These are phyloP conservation scores for Heliothis subflexa DNA, from an alignment of 1,140 invertebrate genomes.

Conservation along the genomic window DNA sequence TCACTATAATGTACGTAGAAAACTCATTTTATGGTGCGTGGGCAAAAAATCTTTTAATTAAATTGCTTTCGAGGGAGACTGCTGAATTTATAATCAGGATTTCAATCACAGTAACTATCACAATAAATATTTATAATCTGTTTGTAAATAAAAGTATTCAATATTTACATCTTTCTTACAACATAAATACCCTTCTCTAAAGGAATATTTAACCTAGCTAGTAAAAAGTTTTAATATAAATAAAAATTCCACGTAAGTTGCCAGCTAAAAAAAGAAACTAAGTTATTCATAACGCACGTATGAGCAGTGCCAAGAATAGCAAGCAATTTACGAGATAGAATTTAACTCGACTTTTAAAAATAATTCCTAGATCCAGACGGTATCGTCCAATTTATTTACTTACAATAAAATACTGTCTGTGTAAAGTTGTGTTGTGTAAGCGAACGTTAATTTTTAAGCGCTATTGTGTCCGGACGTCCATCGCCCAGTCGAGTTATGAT, in stretches of 20 bases:
- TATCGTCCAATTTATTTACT: constrained; percentile 34
- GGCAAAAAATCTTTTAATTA: constrained; percentile 55
- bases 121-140: neutral
- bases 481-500: constrained; percentile 69
- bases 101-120: neutral
- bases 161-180: neutral
- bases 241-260: constrained; percentile 10
- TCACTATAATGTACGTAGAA: constrained; percentile 42
- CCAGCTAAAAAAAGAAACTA: neutral
- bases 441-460: constrained; percentile 71
- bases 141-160: neutral
- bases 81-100: constrained; percentile 24
- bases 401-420: constrained; percentile 17
- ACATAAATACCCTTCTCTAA: no score
- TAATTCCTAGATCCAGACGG: constrained; percentile 21
- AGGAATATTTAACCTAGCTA: neutral
- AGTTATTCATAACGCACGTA: constrained; percentile 3
- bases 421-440: constrained; percentile 41
- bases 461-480: constrained; percentile 58
- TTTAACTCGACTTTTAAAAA: constrained; percentile 7
- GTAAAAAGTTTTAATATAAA: neutral
- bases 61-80: constrained; percentile 33
- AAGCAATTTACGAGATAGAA: constrained; percentile 1
- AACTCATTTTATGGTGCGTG: constrained; percentile 59
- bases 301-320: constrained; percentile 25